Base-by-base conservation (phyloP, 2,113 vertebrate genomes). In the Ranitomeya variabilis region DNA sequence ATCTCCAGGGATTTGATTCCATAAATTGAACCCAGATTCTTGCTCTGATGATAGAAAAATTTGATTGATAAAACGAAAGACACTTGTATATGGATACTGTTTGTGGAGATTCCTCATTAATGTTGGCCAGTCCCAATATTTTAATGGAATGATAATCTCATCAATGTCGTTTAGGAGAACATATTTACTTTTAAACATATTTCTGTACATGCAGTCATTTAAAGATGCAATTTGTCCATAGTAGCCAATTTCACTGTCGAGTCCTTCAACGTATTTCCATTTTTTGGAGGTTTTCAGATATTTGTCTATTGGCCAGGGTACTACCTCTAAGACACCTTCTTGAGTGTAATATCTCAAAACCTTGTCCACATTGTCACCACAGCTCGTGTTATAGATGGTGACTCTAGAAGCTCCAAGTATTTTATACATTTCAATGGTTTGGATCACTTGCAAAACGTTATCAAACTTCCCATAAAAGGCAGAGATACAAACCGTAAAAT, bases 401-500 rank as follows among this genome's bases (percentile, higher is more conserved):
- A 80, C 15, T 60, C 2, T 76, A 21, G 73, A 51, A 21, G 73
- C 73, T 51, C 73, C 73, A 19, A 76, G 73, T 76, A 76, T 10
- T 15, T 76, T 76, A 76, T 76, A 76, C 73, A 76, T 76, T 52
- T 76, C 73, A 76, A 76, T 76, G 3, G 73, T 18, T 31, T 76
- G 73, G 51, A 76, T 76, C 73, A 52, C 18, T 18, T 76, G 73
- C 18, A 76, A 19, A 51, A 11, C 37, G 51, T 76, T 76, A 51
- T 76, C 51, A 76, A 51, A 76, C 18, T 90, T 82, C 3, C 92
- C 95, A 91, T 95, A 96, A 89, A 96, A 92, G 73, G 83, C 90
- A 66, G 96, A 97, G 87, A 96, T 92, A 83, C 96, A 97, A 10
- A 96, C 89, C 0, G 95, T 96, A 88, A 97, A 95, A 84, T 96